Conservation (phyloP, 2,888 invertebrate species). For the Hydraecia micacea region DNA sequence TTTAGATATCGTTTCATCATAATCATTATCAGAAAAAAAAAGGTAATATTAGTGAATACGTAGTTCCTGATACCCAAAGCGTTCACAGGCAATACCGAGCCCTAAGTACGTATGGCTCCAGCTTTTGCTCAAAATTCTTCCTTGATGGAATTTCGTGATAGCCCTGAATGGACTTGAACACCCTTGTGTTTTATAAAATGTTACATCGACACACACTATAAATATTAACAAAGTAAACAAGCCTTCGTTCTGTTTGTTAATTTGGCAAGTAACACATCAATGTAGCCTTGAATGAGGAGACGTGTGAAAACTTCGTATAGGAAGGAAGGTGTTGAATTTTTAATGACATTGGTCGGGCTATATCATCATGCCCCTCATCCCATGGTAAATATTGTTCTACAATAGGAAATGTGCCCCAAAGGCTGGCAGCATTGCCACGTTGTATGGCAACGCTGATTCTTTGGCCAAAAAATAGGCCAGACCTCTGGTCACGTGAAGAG, state of each 20-base stretch:
- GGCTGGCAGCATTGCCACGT: no score
- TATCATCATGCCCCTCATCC: background rate
- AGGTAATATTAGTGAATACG: no score
- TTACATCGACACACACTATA: background rate
- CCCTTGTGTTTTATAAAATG: constrained; percentile 3
- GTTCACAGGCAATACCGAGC: constrained; percentile 93
- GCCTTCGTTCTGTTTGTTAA: constrained; percentile 42
- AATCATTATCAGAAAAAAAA: no score
- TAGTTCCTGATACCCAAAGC: constrained; percentile 93
- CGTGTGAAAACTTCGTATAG: constrained; percentile 27
- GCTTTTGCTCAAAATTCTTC: background rate
- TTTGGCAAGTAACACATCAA: constrained; percentile 47
- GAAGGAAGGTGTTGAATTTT: background rate
- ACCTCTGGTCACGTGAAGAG: no score
- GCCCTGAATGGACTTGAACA: background rate
- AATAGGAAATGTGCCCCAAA: no score
- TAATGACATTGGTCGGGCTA: background rate
- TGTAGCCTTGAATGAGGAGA: constrained; percentile 13
- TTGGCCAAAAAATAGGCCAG: no score
- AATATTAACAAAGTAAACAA: constrained; percentile 34
- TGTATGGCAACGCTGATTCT: no score
- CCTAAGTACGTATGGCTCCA: constrained; percentile 89
- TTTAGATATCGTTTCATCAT: no score
- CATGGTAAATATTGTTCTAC: background rate
- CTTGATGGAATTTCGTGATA: background rate